phyloP scores from a whole-genome alignment of 2,797 vertebrate genomes.

The Danio jaintianensis region DNA sequence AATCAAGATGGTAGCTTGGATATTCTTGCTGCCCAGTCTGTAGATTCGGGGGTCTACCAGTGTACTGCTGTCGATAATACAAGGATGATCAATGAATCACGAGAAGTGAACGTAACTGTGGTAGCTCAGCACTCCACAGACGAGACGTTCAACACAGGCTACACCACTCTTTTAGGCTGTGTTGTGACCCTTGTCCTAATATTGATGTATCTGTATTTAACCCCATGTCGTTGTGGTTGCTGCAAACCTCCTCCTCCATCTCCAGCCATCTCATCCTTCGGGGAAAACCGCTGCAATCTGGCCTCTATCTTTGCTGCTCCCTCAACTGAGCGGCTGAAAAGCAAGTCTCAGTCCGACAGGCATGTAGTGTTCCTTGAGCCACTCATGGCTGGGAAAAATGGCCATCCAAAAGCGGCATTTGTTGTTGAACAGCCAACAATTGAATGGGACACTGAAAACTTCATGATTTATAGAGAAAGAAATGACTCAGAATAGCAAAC shows the following conservation, averaged over 20 bases:
- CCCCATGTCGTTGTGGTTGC: slow-evolving; percentile 85
- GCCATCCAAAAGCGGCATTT: slow-evolving; percentile 75
- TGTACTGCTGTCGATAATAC: slow-evolving; percentile 84
- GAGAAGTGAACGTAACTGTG: slow-evolving; percentile 89
- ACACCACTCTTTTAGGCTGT: slow-evolving; percentile 92
- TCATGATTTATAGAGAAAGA: slow-evolving; percentile 36
- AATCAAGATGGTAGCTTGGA: slow-evolving; percentile 87
- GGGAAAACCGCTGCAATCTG: slow-evolving; percentile 80
- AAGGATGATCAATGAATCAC: slow-evolving; percentile 83
- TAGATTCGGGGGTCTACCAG: slow-evolving; percentile 87
- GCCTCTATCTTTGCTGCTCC: slow-evolving; percentile 82
- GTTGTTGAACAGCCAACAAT: slow-evolving; percentile 66
- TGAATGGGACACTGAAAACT: slow-evolving; percentile 57
- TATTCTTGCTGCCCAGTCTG: slow-evolving; percentile 77
- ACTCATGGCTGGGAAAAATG: slow-evolving; percentile 74
- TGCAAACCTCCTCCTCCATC: slow-evolving; percentile 78
- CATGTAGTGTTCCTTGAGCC: slow-evolving; percentile 90
- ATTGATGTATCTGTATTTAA: slow-evolving; percentile 90
- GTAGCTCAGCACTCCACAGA: slow-evolving; percentile 60
- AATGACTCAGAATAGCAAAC: slow-evolving; percentile 32
- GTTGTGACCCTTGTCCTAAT: slow-evolving; percentile 85
- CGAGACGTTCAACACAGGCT: slow-evolving; percentile 89
- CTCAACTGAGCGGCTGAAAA: slow-evolving; percentile 69
- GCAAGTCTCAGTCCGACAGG: slow-evolving; percentile 81
- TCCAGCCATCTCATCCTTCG: slow-evolving; percentile 65